Conservation (phyloP, 2,888 invertebrate species). For the Rhopalosiphum nymphaeae region DNA sequence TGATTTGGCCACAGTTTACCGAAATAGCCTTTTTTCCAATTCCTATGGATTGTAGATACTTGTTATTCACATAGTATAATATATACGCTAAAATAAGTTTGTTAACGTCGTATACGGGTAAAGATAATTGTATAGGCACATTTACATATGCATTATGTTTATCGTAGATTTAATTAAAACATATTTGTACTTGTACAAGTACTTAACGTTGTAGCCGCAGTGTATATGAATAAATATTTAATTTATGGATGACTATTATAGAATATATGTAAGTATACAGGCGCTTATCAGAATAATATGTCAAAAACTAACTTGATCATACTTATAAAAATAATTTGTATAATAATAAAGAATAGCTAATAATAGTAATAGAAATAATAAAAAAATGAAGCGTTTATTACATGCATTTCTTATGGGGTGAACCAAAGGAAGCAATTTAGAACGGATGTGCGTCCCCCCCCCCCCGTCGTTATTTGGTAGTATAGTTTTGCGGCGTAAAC, state of each 20-base stretch:
- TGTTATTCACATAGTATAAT: background rate
- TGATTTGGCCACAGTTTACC: background rate
- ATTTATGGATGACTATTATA: background rate
- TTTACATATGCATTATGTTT: background rate
- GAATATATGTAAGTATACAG: background rate
- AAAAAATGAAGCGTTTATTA: conserved; percentile 32
- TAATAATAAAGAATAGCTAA: background rate
- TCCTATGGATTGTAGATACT: background rate
- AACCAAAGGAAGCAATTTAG: conserved; percentile 36
- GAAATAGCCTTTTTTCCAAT: background rate
- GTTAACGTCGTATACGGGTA: background rate
- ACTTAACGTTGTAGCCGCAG: background rate
- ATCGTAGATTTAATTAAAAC: background rate
- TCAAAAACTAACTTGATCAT: background rate
- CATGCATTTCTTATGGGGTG: background rate
- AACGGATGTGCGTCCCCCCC: background rate
- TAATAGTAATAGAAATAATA: background rate
- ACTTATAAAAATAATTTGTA: background rate
- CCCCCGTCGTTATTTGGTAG: background rate
- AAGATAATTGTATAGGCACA: background rate
- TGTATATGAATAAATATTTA: background rate
- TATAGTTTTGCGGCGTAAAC: conserved; percentile 12
- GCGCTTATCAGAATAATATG: background rate
- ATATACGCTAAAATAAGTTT: background rate
- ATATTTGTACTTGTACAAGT: background rate